These are phyloP conservation scores for Syrmaticus mikado DNA, from an alignment of 2,113 vertebrate species.

Conservation along the genomic window DNA sequence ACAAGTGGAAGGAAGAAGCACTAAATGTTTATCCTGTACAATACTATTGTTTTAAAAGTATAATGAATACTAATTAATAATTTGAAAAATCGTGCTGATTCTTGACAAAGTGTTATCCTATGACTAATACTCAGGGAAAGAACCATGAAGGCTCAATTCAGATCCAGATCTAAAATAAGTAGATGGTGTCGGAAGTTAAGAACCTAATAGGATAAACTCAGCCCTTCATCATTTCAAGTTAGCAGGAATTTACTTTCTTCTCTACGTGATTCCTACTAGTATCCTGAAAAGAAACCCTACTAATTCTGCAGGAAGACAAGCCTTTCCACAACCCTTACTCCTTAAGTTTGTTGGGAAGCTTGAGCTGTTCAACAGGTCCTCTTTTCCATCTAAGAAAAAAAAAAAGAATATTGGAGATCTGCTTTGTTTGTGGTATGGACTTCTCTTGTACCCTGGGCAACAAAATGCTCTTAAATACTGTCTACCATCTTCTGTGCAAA, in stretches of 20 bases:
- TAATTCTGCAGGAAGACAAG: not conserved
- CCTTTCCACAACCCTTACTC: not conserved
- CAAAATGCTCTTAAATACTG: not conserved
- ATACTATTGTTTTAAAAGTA: constrained; percentile 4
- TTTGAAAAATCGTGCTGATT: not conserved
- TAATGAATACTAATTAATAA: not conserved
- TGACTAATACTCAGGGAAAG: not conserved
- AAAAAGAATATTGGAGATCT: not conserved
- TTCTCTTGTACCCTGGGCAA: not conserved
- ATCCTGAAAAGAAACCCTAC: not conserved
- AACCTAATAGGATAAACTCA: not conserved
- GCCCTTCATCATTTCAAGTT: not conserved
- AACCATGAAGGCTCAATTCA: not conserved
- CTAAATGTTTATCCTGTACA: not conserved
- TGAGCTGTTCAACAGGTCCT: not conserved
- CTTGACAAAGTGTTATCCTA: not conserved
- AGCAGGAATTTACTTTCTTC: not conserved
- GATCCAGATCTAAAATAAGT: not conserved
- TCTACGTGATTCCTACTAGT: not conserved
- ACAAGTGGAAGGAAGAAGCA: not conserved
- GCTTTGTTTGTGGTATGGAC: not conserved
- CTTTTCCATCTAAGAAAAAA: not conserved
- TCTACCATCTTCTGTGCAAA: not conserved
- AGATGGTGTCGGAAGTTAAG: not conserved
- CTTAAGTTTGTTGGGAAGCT: not conserved